Evolutionary conservation across 2,113 vertebrate genomes (phyloP).

Genomic region (Anoura caudifer): DNA sequence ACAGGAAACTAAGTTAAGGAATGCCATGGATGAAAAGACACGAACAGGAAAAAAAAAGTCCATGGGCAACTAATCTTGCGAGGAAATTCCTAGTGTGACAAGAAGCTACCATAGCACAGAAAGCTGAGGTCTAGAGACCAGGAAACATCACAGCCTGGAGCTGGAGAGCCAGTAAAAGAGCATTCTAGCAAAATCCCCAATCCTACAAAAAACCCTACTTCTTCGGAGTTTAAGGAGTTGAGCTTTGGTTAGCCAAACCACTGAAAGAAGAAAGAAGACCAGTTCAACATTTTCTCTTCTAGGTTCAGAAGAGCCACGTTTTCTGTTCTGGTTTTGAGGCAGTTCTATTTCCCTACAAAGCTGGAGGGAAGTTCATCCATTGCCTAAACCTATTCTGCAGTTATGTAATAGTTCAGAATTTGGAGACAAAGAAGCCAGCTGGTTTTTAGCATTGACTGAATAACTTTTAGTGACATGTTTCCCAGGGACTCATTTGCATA

Average conservation of each 20-base stretch:
- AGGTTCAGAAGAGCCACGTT: neutral
- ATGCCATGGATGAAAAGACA: neutral
- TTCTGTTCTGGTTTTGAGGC: neutral
- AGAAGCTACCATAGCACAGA: neutral
- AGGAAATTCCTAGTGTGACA: neutral
- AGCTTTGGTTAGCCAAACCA: neutral
- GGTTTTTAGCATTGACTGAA: neutral
- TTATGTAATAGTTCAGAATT: neutral
- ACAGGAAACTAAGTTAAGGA: neutral
- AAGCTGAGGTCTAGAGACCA: neutral
- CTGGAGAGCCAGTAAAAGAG: neutral
- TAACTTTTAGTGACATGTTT: slow-evolving; percentile 4
- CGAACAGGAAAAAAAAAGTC: neutral
- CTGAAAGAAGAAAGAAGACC: neutral
- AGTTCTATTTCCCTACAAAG: neutral
- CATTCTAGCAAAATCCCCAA: neutral
- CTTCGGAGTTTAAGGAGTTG: neutral
- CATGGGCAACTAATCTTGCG: neutral
- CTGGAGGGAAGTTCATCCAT: neutral
- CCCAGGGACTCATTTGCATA: neutral
- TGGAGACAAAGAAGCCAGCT: neutral
- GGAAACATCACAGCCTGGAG: neutral
- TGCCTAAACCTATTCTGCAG: neutral
- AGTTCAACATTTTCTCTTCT: neutral
- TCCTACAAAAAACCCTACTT: neutral